These are phyloP conservation scores for Zaprionus kolodkinae DNA, from an alignment of 1,140 invertebrate species.

Conservation along the genomic window DNA sequence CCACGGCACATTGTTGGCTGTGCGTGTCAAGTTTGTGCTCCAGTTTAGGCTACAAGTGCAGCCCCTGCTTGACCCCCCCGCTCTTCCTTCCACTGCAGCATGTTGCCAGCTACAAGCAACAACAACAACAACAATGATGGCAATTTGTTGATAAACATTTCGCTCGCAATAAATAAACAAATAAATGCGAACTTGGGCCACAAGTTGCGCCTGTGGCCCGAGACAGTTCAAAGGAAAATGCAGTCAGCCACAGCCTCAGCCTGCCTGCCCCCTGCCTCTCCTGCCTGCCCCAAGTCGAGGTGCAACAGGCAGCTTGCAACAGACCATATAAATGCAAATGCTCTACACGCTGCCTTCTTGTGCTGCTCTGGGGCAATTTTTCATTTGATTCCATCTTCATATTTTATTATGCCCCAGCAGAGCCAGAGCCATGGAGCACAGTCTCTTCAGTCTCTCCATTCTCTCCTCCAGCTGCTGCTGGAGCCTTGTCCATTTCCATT, in stretches of 20 bases:
- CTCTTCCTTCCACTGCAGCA: neutral
- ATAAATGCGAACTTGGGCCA: conserved; percentile 63
- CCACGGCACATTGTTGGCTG: conserved; percentile 21
- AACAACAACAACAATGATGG: conserved; percentile 76
- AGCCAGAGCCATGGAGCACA: neutral
- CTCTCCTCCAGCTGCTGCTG: conserved; percentile 4
- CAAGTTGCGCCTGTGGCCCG: conserved; percentile 64
- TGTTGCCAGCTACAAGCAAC: conserved; percentile 13
- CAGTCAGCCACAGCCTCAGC: conserved; percentile 12
- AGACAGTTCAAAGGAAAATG: conserved; percentile 27
- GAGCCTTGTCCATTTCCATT: conserved; percentile 72
- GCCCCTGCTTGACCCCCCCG: neutral
- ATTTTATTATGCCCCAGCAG: conserved; percentile 73
- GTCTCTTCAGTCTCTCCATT: neutral
- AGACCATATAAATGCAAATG: conserved; percentile 80
- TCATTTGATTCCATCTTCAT: conserved; percentile 84
- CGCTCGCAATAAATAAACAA: conserved; percentile 84
- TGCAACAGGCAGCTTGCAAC: conserved; percentile 27
- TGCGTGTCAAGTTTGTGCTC: conserved; percentile 48
- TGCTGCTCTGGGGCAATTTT: conserved; percentile 81
- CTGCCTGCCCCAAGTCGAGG: conserved; percentile 10
- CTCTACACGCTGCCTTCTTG: conserved; percentile 61
- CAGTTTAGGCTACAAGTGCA: conserved; percentile 48
- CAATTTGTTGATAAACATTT: conserved; percentile 84
- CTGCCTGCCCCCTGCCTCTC: no score